Base-by-base conservation (phyloP, 2,888 invertebrate genomes). In the Glaucopsyche alexis region DNA sequence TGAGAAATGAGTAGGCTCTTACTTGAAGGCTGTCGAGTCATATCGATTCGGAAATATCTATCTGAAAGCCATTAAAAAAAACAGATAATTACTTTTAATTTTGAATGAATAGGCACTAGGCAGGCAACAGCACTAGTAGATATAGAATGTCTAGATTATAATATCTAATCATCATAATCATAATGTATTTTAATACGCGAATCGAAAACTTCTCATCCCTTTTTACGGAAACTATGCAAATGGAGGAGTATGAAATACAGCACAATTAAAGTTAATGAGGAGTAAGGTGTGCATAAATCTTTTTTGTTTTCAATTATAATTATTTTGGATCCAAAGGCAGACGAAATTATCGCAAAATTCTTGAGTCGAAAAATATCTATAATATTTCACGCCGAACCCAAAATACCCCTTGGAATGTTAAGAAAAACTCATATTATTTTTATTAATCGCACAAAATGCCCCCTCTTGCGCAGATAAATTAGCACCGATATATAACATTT, bases 1-100 rank as follows among this genome's bases (percentile, higher is more conserved):
- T 60, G 60, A 60, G 60, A 60, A 60, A 60, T 60, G 60, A 60
- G 60, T 60, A 60, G 60, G 60, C 60, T 60, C 60, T 60, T 60
- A 60, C 60, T 38, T 14, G 29, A 60, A 60, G 60, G 60, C 11
- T 60, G 60, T 60, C 60, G 60, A 60, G 60, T 60, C 60, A 60
- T 60, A 60, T 60, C 60, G 60, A 60, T 60, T 55, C 60, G 60
- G 38, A 60, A 55, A 60, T 60, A 60, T 60, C 13, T 60, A 13
- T 29, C 60, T 60, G 55, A 55, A n/a, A n/a, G n/a, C n/a, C n/a
- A n/a, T n/a, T n/a, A n/a, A n/a, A n/a, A n/a, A n/a, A n/a, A n/a
- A n/a, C n/a, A n/a, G n/a, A n/a, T n/a, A n/a, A n/a, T n/a, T n/a
- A n/a, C n/a, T n/a, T n/a, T n/a, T n/a, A n/a, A n/a, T n/a, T n/a